Percentiles rank a stretch among this genome's conserved stretches.
Evolutionary conservation across 2,888 invertebrate genomes (phyloP).

Genomic region (Cheilosia impressa): DNA sequence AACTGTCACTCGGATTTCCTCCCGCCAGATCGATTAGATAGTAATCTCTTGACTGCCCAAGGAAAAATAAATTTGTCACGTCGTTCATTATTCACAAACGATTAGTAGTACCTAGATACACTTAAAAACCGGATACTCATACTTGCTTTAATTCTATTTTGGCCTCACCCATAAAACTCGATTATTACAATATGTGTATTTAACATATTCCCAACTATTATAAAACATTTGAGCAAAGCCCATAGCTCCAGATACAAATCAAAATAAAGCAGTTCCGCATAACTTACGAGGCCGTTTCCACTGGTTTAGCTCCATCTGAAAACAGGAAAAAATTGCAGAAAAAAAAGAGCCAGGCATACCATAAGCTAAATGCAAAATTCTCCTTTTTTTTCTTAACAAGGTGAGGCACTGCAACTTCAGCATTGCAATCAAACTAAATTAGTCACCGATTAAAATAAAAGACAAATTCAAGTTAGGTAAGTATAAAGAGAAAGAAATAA

Average conservation of each 20-base stretch:
- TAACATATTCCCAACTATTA: not conserved
- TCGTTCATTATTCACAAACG: slow-evolving; percentile 24
- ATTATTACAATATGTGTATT: not conserved
- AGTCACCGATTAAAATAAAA: slow-evolving; percentile 41
- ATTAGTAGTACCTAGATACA: slow-evolving; percentile 4
- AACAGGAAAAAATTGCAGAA: not conserved
- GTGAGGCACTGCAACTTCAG: slow-evolving; percentile 12
- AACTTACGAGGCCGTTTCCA: slow-evolving; percentile 57
- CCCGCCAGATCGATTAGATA: slow-evolving; percentile 6
- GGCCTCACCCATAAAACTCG: slow-evolving; percentile 27
- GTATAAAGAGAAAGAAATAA: not conserved
- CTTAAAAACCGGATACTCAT: slow-evolving; percentile 53
- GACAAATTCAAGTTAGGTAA: not conserved
- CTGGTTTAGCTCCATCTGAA: slow-evolving; percentile 9
- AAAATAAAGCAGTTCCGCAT: slow-evolving; percentile 68
- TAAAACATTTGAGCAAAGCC: slow-evolving; percentile 34
- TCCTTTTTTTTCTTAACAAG: slow-evolving; percentile 17
- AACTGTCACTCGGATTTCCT: slow-evolving; percentile 10
- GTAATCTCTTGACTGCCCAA: not conserved
- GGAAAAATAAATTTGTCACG: slow-evolving; percentile 23
- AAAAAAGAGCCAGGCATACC: slow-evolving; percentile 6
- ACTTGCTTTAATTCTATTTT: slow-evolving; percentile 15
- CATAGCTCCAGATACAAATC: slow-evolving; percentile 47
- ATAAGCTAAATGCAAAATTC: slow-evolving; percentile 22
- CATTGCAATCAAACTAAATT: slow-evolving; percentile 36